A percentile compares a stretch with the other conserved stretches of the same genome.
phyloP scores from a whole-genome alignment of 2,888 invertebrate genomes.

The Zeuzera pyrina region DNA sequence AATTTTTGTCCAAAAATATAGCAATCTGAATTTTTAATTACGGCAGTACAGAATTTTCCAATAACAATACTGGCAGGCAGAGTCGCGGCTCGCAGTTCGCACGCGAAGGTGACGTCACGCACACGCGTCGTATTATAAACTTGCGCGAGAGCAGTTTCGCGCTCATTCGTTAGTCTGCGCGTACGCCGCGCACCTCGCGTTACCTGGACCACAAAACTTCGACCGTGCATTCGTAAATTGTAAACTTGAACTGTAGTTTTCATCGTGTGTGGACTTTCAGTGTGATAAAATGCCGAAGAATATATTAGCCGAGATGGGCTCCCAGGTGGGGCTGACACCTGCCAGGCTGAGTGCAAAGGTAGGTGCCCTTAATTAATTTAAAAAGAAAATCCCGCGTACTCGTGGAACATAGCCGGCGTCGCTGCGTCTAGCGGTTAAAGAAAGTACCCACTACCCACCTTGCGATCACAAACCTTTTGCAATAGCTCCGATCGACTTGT shows the following conservation, averaged over 20 bases:
- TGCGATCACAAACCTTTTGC: no score
- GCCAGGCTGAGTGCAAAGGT: slow-evolving; percentile 56
- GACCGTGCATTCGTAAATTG: slow-evolving; percentile 7
- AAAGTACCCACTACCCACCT: no score
- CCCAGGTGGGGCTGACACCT: slow-evolving; percentile 62
- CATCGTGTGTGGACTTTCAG: slow-evolving; percentile 24
- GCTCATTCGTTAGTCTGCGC: slow-evolving; percentile 44
- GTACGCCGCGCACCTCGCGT: slow-evolving; percentile 47
- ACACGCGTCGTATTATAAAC: no score
- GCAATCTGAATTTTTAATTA: no score
- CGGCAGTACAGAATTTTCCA: no score
- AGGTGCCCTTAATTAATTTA: no score
- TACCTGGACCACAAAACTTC: slow-evolving; percentile 24
- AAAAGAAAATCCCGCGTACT: no score
- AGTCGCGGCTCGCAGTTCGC: neutral
- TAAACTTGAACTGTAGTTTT: slow-evolving; percentile 26
- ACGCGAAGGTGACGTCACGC: slow-evolving; percentile 8
- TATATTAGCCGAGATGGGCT: slow-evolving; percentile 64
- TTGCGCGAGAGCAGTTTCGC: slow-evolving; percentile 22
- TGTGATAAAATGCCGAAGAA: slow-evolving; percentile 61
- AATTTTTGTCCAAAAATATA: no score
- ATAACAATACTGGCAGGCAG: no score
- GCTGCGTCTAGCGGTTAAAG: no score
- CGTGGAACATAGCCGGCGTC: no score
- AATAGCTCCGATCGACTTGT: no score